phyloP scores from a whole-genome alignment of 2,888 invertebrate species.

The Erpobdella octoculata region DNA sequence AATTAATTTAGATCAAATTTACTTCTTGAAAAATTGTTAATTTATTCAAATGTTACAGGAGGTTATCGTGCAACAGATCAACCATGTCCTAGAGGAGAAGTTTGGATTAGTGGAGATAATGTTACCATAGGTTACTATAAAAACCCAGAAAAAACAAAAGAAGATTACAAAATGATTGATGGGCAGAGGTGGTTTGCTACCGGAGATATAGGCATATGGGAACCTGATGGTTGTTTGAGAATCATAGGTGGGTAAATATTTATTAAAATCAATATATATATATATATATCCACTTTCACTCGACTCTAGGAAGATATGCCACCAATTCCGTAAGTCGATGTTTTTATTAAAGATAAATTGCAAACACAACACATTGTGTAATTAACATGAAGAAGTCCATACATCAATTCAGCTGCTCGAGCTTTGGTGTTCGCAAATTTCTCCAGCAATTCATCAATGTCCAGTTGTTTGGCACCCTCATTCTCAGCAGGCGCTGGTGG shows the following conservation, averaged over 20 bases:
- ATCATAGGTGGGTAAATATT: constrained; percentile 71
- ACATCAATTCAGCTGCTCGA: no score
- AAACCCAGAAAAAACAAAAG: constrained; percentile 74
- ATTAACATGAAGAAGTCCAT: no score
- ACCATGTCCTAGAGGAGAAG: constrained; percentile 76
- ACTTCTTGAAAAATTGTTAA: background rate
- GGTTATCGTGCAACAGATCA: constrained; percentile 78
- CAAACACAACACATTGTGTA: no score
- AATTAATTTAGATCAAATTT: background rate
- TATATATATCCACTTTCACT: background rate
- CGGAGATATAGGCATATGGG: constrained; percentile 93
- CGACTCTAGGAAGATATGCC: no score
- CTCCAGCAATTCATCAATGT: no score
- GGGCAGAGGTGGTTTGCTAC: constrained; percentile 74
- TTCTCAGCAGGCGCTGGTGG: no score
- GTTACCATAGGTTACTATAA: constrained; percentile 90
- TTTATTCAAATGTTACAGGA: constrained; percentile 50
- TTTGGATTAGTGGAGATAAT: constrained; percentile 79
- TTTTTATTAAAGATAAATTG: no score
- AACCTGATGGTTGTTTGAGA: constrained; percentile 83
- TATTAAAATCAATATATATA: no score
- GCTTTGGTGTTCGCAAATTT: no score
- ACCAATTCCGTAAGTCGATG: no score
- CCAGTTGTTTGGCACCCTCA: no score
- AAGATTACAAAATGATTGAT: constrained; percentile 63